Percentiles rank a stretch among this genome's conserved stretches.
Evolutionary conservation across 1,140 invertebrate species (phyloP).

Genomic region (Manduca sexta): DNA sequence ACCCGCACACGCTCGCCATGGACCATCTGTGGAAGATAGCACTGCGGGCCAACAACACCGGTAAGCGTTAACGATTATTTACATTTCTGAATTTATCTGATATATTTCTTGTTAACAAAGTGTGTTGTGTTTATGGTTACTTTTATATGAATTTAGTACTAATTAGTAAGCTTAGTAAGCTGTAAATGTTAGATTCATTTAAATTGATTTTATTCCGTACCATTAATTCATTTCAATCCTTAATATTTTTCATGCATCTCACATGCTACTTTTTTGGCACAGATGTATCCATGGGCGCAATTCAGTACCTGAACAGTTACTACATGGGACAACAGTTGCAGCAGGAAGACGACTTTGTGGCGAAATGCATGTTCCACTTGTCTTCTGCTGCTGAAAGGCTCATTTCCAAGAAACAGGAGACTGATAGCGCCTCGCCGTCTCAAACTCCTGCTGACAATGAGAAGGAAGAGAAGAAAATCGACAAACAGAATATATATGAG

Average conservation of each 20-base stretch:
- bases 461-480: conserved; percentile 47
- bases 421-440: conserved; percentile 24
- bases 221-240: too few relatives aligned
- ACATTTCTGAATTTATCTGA: background rate
- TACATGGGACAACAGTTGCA: conserved; percentile 93
- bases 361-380: conserved; percentile 92
- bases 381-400: conserved; percentile 85
- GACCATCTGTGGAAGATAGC: conserved; percentile 96
- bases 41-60: conserved; percentile 87
- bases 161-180: too few relatives aligned
- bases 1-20: conserved; percentile 85
- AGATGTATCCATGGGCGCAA: conserved; percentile 95
- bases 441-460: conserved; percentile 21
- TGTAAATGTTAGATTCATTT: too few relatives aligned
- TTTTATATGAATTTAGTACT: too few relatives aligned
- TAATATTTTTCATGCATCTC: too few relatives aligned
- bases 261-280: conserved; percentile 24
- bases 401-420: conserved; percentile 61
- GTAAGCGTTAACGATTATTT: conserved; percentile 58
- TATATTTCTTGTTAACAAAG: too few relatives aligned
- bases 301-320: conserved; percentile 93
- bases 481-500: conserved; percentile 59
- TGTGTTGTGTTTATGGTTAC: too few relatives aligned
- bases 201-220: too few relatives aligned
- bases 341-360: conserved; percentile 93